These are phyloP conservation scores for Ornithoptera priamus DNA, from an alignment of 2,888 invertebrate species.

Conservation along the genomic window DNA sequence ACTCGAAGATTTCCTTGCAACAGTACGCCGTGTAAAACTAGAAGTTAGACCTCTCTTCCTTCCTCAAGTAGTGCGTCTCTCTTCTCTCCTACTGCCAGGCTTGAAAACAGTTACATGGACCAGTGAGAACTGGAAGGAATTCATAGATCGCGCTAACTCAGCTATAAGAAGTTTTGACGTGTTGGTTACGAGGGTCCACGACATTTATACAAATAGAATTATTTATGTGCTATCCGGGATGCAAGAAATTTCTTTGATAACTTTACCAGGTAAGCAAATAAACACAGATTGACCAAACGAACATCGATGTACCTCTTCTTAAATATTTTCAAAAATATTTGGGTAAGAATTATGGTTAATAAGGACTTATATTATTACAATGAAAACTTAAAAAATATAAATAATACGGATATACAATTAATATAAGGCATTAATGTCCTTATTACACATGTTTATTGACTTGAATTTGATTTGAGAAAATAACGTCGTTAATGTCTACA, in stretches of 20 bases:
- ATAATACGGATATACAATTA: too few species aligned
- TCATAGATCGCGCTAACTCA: slow-evolving; percentile 86
- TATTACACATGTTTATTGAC: too few species aligned
- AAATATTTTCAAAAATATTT: background rate
- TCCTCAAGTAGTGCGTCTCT: slow-evolving; percentile 91
- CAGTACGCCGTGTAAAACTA: slow-evolving; percentile 87
- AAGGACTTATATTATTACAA: too few species aligned
- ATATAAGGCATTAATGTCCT: too few species aligned
- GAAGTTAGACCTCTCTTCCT: slow-evolving; percentile 95
- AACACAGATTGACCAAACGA: background rate
- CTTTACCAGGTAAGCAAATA: slow-evolving; percentile 82
- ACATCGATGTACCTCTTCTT: background rate
- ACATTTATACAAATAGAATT: slow-evolving; percentile 94
- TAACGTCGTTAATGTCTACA: background rate
- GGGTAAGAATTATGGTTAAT: too few species aligned
- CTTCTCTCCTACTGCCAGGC: slow-evolving; percentile 90
- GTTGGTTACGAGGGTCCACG: slow-evolving; percentile 88
- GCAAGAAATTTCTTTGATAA: slow-evolving; percentile 90
- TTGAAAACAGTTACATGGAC: slow-evolving; percentile 92
- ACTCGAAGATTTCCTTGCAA: slow-evolving; percentile 86
- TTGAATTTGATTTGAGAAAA: too few species aligned
- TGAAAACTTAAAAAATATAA: too few species aligned
- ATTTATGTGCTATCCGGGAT: slow-evolving; percentile 92
- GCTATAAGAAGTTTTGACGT: slow-evolving; percentile 91
- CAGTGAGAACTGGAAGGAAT: slow-evolving; percentile 88